Evolutionary conservation across 2,888 invertebrate genomes (phyloP).

Genomic region (Synanthedon tipuliformis): DNA sequence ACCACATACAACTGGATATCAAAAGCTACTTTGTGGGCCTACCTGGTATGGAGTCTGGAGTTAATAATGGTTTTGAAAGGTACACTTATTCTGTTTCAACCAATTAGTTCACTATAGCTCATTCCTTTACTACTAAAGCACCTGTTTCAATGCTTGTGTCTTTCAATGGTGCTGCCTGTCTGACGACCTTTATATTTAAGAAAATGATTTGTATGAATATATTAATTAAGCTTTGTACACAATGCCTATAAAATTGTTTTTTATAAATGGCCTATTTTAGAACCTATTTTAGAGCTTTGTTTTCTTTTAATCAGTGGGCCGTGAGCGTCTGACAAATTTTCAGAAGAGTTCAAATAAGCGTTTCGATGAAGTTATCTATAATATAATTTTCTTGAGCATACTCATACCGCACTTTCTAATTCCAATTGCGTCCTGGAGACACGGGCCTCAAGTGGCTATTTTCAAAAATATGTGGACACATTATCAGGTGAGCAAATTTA

Average conservation of each 20-base stretch:
- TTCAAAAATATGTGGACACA: slow-evolving; percentile 85
- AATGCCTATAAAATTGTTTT: too few relatives aligned
- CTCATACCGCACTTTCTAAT: slow-evolving; percentile 77
- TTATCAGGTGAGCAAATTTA: slow-evolving; percentile 69
- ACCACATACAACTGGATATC: slow-evolving; percentile 76
- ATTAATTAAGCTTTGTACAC: too few relatives aligned
- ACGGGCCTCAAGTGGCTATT: slow-evolving; percentile 77
- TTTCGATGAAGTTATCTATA: slow-evolving; percentile 81
- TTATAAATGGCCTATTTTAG: too few relatives aligned
- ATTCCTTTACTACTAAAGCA: too few relatives aligned
- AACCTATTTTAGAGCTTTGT: neutral
- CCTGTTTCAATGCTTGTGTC: too few relatives aligned
- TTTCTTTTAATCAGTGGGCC: slow-evolving; percentile 49
- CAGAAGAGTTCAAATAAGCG: slow-evolving; percentile 72
- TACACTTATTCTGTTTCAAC: slow-evolving; percentile 8
- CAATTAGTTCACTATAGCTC: too few relatives aligned
- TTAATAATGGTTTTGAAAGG: slow-evolving; percentile 68
- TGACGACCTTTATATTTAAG: too few relatives aligned
- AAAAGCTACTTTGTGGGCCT: slow-evolving; percentile 75
- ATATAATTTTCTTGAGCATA: slow-evolving; percentile 79
- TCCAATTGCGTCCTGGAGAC: slow-evolving; percentile 78
- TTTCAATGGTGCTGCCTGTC: too few relatives aligned
- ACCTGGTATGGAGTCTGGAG: slow-evolving; percentile 72
- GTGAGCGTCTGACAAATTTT: slow-evolving; percentile 66
- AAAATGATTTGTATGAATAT: too few relatives aligned